phyloP scores from a whole-genome alignment of 2,113 vertebrate species.

The Chaetorhynchus papuensis region DNA sequence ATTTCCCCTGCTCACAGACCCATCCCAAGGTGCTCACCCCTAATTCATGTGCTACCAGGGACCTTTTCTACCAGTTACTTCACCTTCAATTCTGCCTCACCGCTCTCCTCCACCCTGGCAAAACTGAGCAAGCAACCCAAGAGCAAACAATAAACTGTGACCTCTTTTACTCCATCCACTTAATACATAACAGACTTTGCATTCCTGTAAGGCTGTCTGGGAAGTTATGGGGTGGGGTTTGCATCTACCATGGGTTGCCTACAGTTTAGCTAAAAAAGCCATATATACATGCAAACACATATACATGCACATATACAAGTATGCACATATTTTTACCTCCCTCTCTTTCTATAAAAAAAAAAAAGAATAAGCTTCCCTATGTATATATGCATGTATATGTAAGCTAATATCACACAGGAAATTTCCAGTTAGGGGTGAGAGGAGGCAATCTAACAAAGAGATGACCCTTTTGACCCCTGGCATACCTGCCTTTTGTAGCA shows the following conservation, averaged over 20 bases:
- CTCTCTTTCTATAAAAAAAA: background rate
- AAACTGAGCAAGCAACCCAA: slow-evolving; percentile 35
- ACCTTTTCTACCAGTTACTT: background rate
- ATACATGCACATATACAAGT: too few species aligned
- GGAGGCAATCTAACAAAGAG: background rate
- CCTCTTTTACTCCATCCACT: slow-evolving; percentile 1
- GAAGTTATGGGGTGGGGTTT: background rate
- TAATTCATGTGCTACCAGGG: background rate
- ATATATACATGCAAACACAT: background rate
- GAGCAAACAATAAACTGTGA: slow-evolving; percentile 5
- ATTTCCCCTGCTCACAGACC: background rate
- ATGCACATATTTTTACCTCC: background rate
- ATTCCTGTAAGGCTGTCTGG: background rate
- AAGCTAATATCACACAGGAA: background rate
- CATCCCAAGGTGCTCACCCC: background rate
- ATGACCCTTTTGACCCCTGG: slow-evolving; percentile 13
- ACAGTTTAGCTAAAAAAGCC: background rate
- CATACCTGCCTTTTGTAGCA: slow-evolving; percentile 37
- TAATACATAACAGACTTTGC: background rate
- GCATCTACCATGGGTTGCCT: background rate
- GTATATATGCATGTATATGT: background rate
- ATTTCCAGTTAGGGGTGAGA: background rate
- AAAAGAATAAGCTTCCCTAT: background rate
- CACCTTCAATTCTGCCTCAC: background rate
- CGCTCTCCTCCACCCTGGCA: background rate